Evolutionary conservation across 1,140 invertebrate species (phyloP).

Genomic region (Phocides pigmalion): DNA sequence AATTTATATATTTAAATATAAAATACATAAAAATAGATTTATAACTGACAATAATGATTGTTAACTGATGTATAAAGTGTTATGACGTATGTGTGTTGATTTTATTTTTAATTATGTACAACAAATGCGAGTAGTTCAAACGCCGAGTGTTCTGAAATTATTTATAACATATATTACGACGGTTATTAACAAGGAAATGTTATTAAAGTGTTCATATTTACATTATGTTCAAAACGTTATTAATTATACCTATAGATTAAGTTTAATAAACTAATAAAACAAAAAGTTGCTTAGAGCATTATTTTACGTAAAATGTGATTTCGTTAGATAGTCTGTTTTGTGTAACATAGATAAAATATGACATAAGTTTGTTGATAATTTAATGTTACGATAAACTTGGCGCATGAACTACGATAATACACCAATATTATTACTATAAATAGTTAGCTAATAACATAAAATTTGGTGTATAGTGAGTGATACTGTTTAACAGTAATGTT

Average conservation of each 20-base stretch:
- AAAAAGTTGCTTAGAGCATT: no score
- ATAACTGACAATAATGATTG: constrained; percentile 84
- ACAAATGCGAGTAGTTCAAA: constrained; percentile 64
- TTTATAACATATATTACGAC: constrained; percentile 5
- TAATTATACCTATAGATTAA: no score
- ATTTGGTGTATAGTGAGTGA: constrained; percentile 72
- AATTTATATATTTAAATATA: constrained; percentile 82
- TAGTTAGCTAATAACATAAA: constrained; percentile 69
- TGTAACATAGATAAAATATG: no score
- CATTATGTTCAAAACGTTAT: neutral
- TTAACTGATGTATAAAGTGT: constrained; percentile 83
- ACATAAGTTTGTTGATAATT: neutral
- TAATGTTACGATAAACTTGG: constrained; percentile 49
- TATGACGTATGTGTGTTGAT: constrained; percentile 73
- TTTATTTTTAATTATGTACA: constrained; percentile 68
- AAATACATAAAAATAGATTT: constrained; percentile 81
- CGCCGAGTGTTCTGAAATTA: constrained; percentile 52
- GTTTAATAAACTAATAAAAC: no score
- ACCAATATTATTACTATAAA: constrained; percentile 67
- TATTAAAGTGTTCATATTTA: constrained; percentile 6
- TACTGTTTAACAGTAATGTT: constrained; percentile 79
- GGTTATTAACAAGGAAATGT: constrained; percentile 7
- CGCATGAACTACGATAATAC: constrained; percentile 70
- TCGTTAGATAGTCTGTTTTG: no score
- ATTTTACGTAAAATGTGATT: no score